Evolutionary conservation across 2,888 invertebrate species (phyloP).

Genomic region (Glyphotaelius pellucidus): DNA sequence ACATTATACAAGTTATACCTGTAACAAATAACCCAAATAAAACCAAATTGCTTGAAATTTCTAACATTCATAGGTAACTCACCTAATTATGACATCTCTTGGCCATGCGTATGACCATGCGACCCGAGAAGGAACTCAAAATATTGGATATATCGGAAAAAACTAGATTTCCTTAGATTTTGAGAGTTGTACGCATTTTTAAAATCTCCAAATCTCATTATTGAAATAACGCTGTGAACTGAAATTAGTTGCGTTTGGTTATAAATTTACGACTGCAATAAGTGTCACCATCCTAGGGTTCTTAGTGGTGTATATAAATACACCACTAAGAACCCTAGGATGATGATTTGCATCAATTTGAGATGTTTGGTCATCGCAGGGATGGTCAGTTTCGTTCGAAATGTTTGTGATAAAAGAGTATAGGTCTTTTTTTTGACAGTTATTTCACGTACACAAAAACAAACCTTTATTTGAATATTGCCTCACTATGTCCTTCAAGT

Average conservation of each 20-base stretch:
- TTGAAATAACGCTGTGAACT: neutral
- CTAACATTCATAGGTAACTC: neutral
- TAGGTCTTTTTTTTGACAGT: neutral
- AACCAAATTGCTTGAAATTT: neutral
- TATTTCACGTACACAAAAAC: neutral
- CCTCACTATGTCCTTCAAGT: slow-evolving; percentile 28
- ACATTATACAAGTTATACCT: neutral
- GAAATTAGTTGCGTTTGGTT: neutral
- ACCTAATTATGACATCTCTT: neutral
- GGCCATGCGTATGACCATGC: neutral
- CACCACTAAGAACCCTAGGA: no score
- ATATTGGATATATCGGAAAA: no score
- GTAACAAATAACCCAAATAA: no score
- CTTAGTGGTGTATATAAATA: neutral
- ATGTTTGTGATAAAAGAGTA: neutral
- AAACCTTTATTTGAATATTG: slow-evolving; percentile 25
- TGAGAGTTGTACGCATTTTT: neutral
- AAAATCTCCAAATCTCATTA: neutral
- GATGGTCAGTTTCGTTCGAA: neutral
- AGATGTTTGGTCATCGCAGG: neutral
- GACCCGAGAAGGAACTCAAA: no score
- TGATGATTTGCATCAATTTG: neutral
- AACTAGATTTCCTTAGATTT: no score
- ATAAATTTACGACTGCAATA: neutral
- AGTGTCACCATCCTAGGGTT: neutral